These are phyloP conservation scores for Pollenia angustigena DNA, from an alignment of 2,888 invertebrate genomes.

Conservation along the genomic window DNA sequence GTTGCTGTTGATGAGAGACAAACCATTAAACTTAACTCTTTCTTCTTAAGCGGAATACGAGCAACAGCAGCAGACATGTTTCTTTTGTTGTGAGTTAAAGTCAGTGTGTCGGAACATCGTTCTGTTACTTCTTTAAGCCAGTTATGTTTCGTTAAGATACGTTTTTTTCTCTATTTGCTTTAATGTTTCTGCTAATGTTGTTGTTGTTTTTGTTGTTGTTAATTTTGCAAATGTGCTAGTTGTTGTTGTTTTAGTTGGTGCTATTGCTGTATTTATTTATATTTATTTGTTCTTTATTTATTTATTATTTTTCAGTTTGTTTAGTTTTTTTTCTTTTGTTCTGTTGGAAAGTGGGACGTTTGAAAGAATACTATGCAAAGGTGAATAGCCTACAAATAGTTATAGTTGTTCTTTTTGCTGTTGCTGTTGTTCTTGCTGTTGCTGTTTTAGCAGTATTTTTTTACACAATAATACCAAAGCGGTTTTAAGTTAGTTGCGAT, in stretches of 20 bases:
- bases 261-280: constrained; percentile 59
- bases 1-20: constrained; percentile 30
- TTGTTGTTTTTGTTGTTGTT: constrained; percentile 28
- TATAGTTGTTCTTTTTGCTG: constrained; percentile 43
- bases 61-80: constrained; percentile 49
- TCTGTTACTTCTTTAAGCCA: constrained; percentile 65
- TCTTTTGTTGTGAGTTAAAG: constrained; percentile 50
- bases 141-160: constrained; percentile 65
- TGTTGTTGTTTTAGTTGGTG: constrained; percentile 49
- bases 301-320: constrained; percentile 35
- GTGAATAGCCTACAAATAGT: constrained; percentile 82
- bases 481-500: constrained; percentile 64
- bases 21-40: constrained; percentile 2
- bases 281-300: constrained; percentile 57
- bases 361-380: constrained; percentile 76
- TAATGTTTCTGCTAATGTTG: constrained; percentile 9
- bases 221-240: constrained; percentile 50
- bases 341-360: constrained; percentile 76
- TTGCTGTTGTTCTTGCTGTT: constrained; percentile 32
- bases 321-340: constrained; percentile 43
- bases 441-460: constrained; percentile 48
- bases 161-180: constrained; percentile 30
- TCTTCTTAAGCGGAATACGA: not conserved
- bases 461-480: constrained; percentile 75
- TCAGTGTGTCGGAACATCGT: constrained; percentile 69